These are phyloP conservation scores for Drusus annulatus DNA, from an alignment of 1,140 invertebrate species.

Conservation along the genomic window DNA sequence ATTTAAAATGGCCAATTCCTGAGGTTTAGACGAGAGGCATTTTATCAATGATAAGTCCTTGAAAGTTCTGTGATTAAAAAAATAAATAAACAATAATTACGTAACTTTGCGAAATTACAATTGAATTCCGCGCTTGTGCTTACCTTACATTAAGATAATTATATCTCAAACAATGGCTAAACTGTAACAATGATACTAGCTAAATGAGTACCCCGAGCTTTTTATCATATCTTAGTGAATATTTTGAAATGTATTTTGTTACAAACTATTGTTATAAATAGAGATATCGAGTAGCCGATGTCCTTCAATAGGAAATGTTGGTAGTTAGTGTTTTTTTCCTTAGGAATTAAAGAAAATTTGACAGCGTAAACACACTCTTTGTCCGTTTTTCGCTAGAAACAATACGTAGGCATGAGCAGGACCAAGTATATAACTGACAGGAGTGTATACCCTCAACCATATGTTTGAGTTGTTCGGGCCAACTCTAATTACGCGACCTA, in stretches of 20 bases:
- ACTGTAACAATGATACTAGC: constrained; percentile 28
- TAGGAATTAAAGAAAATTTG: too few species aligned
- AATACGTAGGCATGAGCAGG: too few species aligned
- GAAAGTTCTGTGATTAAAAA: constrained; percentile 20
- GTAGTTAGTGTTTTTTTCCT: too few species aligned
- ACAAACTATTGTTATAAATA: neutral
- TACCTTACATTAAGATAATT: constrained; percentile 8
- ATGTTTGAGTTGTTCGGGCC: too few species aligned
- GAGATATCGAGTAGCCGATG: too few species aligned
- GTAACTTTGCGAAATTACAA: constrained; percentile 13
- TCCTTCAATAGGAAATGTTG: too few species aligned
- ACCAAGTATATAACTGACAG: too few species aligned
- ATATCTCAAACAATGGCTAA: constrained; percentile 20
- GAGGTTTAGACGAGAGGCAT: neutral
- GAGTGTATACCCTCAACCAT: too few species aligned
- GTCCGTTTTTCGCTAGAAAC: too few species aligned
- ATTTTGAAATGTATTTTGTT: constrained; percentile 8
- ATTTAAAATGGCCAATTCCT: constrained; percentile 13
- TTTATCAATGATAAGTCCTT: constrained; percentile 1
- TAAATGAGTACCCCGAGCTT: neutral
- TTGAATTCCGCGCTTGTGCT: constrained; percentile 9
- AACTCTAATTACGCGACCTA: too few species aligned
- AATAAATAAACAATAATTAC: constrained; percentile 13
- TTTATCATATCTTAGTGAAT: constrained; percentile 10
- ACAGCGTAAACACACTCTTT: too few species aligned